These are phyloP conservation scores for Spea hammondii DNA, from an alignment of 2,797 vertebrate genomes.

Conservation along the genomic window DNA sequence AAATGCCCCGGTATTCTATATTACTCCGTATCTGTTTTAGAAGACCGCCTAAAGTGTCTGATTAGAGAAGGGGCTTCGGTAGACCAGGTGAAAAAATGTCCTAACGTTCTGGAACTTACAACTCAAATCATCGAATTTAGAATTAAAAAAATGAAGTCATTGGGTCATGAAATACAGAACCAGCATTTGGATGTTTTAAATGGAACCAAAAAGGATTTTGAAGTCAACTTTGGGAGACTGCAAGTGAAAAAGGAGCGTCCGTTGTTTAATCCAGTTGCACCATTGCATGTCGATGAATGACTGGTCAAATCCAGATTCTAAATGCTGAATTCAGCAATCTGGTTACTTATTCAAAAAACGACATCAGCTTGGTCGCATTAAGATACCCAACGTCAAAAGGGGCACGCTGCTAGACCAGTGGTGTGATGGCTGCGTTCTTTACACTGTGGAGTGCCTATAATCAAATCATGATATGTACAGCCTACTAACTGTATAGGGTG, in stretches of 20 bases:
- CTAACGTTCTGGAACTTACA: conserved; percentile 84
- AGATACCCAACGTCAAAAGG: no score
- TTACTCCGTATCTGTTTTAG: conserved; percentile 75
- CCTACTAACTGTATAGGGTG: no score
- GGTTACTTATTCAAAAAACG: no score
- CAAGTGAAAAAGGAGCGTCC: conserved; percentile 79
- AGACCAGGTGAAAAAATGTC: conserved; percentile 76
- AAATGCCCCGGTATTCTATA: conserved; percentile 86
- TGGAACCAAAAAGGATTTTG: conserved; percentile 94
- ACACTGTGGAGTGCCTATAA: no score
- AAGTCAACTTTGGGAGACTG: conserved; percentile 77
- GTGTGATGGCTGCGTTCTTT: no score
- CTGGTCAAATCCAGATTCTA: no score
- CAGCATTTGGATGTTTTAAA: conserved; percentile 76
- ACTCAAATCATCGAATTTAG: conserved; percentile 83
- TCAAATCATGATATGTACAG: no score
- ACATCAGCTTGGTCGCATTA: no score
- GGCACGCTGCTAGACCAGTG: no score
- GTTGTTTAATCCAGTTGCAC: conserved; percentile 89
- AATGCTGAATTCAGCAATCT: no score
- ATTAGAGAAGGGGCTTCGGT: conserved; percentile 76
- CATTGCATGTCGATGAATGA: conserved; percentile 76
- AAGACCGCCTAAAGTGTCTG: conserved; percentile 77
- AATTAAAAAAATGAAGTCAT: conserved; percentile 73
- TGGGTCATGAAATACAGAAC: conserved; percentile 73